Percentiles rank a stretch among this genome's conserved stretches.
Evolutionary conservation across 2,888 invertebrate genomes (phyloP).

Genomic region (Trachelus stipa): DNA sequence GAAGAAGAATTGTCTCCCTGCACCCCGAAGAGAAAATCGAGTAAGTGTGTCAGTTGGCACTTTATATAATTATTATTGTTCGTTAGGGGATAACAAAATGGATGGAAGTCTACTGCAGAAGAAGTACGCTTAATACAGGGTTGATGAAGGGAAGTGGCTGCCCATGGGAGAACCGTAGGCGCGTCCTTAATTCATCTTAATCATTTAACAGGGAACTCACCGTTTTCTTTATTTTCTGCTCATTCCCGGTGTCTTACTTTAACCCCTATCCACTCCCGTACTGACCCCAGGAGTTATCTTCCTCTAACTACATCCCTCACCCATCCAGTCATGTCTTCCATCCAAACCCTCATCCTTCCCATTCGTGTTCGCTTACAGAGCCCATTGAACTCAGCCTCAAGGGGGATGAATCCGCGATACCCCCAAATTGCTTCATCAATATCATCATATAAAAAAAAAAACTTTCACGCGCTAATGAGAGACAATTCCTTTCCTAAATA

Average conservation of each 20-base stretch:
- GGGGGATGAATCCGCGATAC: not conserved
- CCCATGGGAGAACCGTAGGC: not conserved
- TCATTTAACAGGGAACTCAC: conserved; percentile 16
- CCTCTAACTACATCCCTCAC: not conserved
- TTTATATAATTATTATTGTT: conserved; percentile 5
- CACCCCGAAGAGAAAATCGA: no score
- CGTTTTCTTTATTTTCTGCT: conserved; percentile 4
- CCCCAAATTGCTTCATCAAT: not conserved
- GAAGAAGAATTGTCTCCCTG: no score
- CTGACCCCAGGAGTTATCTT: not conserved
- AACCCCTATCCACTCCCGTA: no score
- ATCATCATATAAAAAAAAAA: not conserved
- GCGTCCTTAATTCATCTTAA: conserved; percentile 31
- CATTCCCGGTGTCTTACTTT: not conserved
- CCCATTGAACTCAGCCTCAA: conserved; percentile 21
- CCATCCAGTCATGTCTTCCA: not conserved
- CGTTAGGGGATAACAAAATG: not conserved
- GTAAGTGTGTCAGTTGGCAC: no score
- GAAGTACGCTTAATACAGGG: no score
- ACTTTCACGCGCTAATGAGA: not conserved
- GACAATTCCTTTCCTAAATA: not conserved
- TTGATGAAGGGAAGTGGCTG: no score
- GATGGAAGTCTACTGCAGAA: no score
- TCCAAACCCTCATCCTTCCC: conserved; percentile 2
- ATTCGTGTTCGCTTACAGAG: conserved; percentile 20